Percentiles rank a stretch among this genome's conserved stretches.
Conservation (phyloP, 2,888 invertebrate species). For the Phoenoteleia sp. region DNA sequence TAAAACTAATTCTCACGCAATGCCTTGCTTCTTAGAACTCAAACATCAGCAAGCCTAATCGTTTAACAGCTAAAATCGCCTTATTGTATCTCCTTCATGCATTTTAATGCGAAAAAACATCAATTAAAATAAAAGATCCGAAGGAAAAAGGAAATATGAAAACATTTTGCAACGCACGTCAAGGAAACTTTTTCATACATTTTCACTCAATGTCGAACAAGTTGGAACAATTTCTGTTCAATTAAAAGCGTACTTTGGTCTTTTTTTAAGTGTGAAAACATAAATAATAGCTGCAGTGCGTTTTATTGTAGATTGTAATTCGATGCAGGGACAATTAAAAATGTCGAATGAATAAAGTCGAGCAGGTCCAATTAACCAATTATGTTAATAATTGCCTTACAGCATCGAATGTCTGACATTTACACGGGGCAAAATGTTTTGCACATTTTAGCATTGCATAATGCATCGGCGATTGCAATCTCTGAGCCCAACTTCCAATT, state of each 20-base stretch:
- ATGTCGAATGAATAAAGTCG: not conserved
- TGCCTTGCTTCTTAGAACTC: constrained; percentile 28
- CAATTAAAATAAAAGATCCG: not conserved
- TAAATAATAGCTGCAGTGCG: too few species aligned
- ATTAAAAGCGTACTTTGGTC: too few species aligned
- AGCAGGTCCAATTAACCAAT: constrained; percentile 27
- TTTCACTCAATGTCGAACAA: too few species aligned
- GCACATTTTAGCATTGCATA: constrained; percentile 52
- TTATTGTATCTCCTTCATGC: not conserved
- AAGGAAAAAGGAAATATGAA: not conserved
- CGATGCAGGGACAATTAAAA: too few species aligned
- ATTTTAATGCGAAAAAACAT: not conserved
- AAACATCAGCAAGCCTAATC: constrained; percentile 12
- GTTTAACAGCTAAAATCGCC: not conserved
- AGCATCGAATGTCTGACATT: constrained; percentile 28
- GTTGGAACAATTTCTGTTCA: too few species aligned
- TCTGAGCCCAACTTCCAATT: too few species aligned
- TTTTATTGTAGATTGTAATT: too few species aligned
- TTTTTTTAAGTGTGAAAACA: too few species aligned
- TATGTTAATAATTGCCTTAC: constrained; percentile 28
- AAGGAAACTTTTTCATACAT: too few species aligned
- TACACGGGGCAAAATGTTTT: constrained; percentile 43
- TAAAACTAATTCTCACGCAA: constrained; percentile 50
- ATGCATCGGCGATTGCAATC: constrained; percentile 27
- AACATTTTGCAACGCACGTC: constrained; percentile 17